phyloP scores from a whole-genome alignment of 2,888 invertebrate genomes.

The Cordilura impudica region DNA sequence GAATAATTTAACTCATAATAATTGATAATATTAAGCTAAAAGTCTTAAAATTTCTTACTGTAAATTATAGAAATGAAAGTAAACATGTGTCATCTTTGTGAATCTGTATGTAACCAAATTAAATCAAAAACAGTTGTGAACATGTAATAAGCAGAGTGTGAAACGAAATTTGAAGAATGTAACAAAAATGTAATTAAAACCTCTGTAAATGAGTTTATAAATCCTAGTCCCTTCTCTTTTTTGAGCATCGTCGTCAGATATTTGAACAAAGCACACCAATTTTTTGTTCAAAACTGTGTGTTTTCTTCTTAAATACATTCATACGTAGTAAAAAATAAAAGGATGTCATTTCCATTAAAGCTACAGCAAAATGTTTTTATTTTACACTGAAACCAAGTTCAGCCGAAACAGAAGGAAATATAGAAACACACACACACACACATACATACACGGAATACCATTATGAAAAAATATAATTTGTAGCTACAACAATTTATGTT shows the following conservation, averaged over 20 bases:
- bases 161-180: too few relatives aligned
- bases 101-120: slow-evolving; percentile 9
- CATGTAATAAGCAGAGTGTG: not conserved
- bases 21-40: slow-evolving; percentile 47
- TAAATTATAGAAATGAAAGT: slow-evolving; percentile 21
- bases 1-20: slow-evolving; percentile 50
- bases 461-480: slow-evolving; percentile 25
- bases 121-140: not conserved
- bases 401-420: not conserved
- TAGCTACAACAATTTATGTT: slow-evolving; percentile 31
- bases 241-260: too few relatives aligned
- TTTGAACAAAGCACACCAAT: too few relatives aligned
- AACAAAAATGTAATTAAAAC: too few relatives aligned
- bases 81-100: slow-evolving; percentile 19
- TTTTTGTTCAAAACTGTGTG: too few relatives aligned
- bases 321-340: not conserved
- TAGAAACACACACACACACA: not conserved
- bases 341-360: slow-evolving; percentile 5
- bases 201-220: too few relatives aligned
- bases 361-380: slow-evolving; percentile 20
- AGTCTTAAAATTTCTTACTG: slow-evolving; percentile 2
- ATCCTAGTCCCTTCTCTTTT: too few relatives aligned
- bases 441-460: not conserved
- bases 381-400: slow-evolving; percentile 28
- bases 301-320: too few relatives aligned